phyloP scores from a whole-genome alignment of 2,797 vertebrate species.

The Centroberyx gerrardi region DNA sequence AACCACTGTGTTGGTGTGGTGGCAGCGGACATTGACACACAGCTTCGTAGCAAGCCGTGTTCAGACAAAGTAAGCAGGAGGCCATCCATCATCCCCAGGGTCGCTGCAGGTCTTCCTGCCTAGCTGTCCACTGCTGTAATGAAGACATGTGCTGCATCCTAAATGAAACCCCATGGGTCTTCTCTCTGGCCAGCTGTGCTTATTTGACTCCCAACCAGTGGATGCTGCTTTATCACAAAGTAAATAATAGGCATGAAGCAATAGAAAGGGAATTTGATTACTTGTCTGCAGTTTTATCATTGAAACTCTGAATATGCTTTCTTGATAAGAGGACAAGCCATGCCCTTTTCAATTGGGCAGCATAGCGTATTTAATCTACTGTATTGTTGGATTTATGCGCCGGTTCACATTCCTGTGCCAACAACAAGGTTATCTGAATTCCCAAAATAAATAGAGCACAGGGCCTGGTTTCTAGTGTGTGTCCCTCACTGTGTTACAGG shows the following conservation, averaged over 20 bases:
- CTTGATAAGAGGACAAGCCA: not conserved
- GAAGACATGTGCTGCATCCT: constrained; percentile 28
- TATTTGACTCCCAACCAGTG: not conserved
- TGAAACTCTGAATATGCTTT: not conserved
- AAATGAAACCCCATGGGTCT: constrained; percentile 5
- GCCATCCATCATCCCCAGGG: constrained; percentile 53
- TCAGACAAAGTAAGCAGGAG: constrained; percentile 28
- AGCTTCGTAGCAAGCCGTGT: constrained; percentile 1
- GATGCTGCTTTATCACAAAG: not conserved
- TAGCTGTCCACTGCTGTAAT: constrained; percentile 23
- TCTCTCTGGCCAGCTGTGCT: not conserved
- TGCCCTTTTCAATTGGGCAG: not conserved
- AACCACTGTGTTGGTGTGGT: constrained; percentile 31
- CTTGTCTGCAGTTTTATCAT: not conserved
- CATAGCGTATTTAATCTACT: not conserved
- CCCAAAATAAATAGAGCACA: constrained; percentile 40
- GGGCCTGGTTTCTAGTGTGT: constrained; percentile 40
- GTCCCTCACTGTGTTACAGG: constrained; percentile 44
- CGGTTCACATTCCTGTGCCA: constrained; percentile 28
- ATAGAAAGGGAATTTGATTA: constrained; percentile 7
- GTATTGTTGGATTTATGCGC: constrained; percentile 20
- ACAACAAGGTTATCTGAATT: constrained; percentile 33
- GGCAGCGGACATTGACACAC: not conserved
- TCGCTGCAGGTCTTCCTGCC: constrained; percentile 31
- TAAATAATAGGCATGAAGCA: not conserved